A percentile compares a stretch with the other conserved stretches of the same genome.
Evolutionary conservation across 2,113 vertebrate genomes (phyloP).

Genomic region (Myotis lucifugus): DNA sequence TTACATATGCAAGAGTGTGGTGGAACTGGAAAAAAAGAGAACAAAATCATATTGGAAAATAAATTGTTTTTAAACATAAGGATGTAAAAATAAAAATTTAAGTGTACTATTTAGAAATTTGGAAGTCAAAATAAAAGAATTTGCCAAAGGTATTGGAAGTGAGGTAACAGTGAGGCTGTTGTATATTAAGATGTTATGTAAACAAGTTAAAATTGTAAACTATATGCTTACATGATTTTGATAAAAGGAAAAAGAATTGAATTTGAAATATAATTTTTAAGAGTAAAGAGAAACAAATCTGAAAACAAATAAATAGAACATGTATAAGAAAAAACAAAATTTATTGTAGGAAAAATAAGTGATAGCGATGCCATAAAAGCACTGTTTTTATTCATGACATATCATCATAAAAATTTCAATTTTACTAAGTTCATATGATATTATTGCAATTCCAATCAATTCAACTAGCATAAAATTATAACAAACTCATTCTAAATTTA

Average conservation of each 20-base stretch:
- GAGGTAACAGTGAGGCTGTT: neutral
- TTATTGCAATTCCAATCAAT: neutral
- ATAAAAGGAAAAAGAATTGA: neutral
- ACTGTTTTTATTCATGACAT: neutral
- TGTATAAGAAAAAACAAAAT: neutral
- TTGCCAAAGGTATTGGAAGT: neutral
- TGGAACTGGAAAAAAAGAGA: neutral
- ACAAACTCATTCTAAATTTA: neutral
- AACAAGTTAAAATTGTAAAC: neutral
- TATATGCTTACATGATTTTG: neutral
- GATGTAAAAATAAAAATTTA: neutral
- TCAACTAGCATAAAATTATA: neutral
- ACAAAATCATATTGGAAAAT: neutral
- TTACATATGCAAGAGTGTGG: neutral
- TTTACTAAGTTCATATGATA: neutral
- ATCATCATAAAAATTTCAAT: neutral
- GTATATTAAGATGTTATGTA: neutral
- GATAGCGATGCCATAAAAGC: neutral
- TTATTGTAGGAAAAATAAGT: neutral
- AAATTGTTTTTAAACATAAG: neutral
- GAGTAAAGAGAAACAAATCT: neutral
- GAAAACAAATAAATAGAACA: neutral
- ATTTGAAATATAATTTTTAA: neutral
- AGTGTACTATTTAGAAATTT: neutral
- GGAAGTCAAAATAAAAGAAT: neutral